Evolutionary conservation across 37 sponge, comb jelly and placozoan species (phyloP).

Genomic region (Theonella swinhoei): DNA sequence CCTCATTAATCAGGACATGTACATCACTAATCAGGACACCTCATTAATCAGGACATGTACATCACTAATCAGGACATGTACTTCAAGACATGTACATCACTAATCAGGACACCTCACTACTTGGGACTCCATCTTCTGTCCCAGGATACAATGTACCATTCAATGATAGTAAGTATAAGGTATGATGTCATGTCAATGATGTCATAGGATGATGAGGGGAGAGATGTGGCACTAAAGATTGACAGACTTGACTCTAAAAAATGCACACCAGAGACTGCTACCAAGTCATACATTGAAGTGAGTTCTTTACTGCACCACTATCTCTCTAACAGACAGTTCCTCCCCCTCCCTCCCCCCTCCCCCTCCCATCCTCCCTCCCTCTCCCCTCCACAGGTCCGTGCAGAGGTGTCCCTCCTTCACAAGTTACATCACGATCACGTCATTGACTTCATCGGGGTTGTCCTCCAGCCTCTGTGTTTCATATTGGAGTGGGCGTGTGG

Average conservation of each 20-base stretch:
- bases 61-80: too few species aligned
- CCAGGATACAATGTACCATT: too few species aligned
- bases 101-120: too few species aligned
- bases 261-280: conserved; percentile 41
- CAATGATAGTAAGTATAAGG: background rate
- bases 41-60: too few species aligned
- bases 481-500: conserved; percentile 91
- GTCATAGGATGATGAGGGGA: conserved; percentile 70
- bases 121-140: too few species aligned
- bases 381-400: conserved; percentile 50
- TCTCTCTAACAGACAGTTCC: background rate
- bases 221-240: conserved; percentile 84
- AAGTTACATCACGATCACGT: conserved; percentile 69
- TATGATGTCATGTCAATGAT: background rate
- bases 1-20: too few species aligned
- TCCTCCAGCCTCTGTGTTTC: conserved; percentile 82
- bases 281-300: conserved; percentile 63
- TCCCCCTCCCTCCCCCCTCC: conserved; percentile 5
- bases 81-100: too few species aligned
- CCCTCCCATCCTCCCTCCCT: too few species aligned
- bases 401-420: conserved; percentile 79
- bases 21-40: too few species aligned
- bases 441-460: conserved; percentile 75
- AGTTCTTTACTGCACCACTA: background rate
- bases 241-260: conserved; percentile 48